Evolutionary conservation across 2,113 vertebrate genomes (phyloP).

Genomic region (Nothobranchius furzeri): DNA sequence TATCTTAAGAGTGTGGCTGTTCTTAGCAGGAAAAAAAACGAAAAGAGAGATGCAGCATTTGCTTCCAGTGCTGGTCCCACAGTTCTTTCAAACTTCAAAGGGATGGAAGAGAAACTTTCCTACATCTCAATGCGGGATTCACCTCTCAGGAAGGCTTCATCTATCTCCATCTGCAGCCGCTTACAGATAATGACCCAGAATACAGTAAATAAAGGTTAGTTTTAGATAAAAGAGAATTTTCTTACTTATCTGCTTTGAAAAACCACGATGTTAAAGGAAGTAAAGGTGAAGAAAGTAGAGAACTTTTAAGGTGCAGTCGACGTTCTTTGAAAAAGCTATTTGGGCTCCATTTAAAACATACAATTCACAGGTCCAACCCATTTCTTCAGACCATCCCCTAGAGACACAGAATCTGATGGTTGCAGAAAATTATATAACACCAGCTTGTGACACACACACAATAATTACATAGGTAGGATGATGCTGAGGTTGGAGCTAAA

Average conservation of each 20-base stretch:
- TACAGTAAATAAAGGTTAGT: constrained; percentile 20
- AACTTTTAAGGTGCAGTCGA: too few relatives aligned
- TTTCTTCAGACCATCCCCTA: too few relatives aligned
- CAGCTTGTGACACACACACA: too few relatives aligned
- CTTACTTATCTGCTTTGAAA: constrained; percentile 4
- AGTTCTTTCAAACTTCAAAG: constrained; percentile 65
- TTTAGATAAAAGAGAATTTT: constrained; percentile 18
- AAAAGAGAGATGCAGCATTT: constrained; percentile 34
- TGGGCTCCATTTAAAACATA: too few relatives aligned
- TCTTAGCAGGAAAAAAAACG: constrained; percentile 10
- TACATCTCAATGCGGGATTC: constrained; percentile 40
- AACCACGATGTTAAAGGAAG: not conserved
- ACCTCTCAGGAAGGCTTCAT: constrained; percentile 43
- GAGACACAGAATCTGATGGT: too few relatives aligned
- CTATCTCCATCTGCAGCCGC: constrained; percentile 7
- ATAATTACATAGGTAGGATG: too few relatives aligned
- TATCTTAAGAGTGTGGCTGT: constrained; percentile 51
- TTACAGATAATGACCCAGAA: constrained; percentile 21
- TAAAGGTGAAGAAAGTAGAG: too few relatives aligned
- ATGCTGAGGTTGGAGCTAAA: too few relatives aligned
- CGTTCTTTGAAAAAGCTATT: too few relatives aligned
- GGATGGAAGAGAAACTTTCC: constrained; percentile 52
- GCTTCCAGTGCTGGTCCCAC: constrained; percentile 55
- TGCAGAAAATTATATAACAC: too few relatives aligned
- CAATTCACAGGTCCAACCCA: too few relatives aligned